Percentiles rank a stretch among this genome's conserved stretches.
phyloP scores from a whole-genome alignment of 2,888 invertebrate genomes.

The Netelia melanura region DNA sequence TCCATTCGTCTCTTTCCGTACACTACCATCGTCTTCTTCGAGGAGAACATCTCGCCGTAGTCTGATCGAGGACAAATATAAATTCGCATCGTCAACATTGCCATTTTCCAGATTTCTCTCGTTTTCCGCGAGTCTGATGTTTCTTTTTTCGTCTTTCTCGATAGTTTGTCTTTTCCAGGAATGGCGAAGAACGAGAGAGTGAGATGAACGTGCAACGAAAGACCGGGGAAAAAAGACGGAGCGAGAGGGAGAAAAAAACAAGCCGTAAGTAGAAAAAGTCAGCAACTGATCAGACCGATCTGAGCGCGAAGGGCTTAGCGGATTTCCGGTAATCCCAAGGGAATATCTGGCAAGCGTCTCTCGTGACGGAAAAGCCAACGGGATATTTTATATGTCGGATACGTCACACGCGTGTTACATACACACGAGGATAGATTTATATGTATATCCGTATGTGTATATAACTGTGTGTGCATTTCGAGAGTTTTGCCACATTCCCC shows the following conservation, averaged over 20 bases:
- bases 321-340: conserved; percentile 80
- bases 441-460: background rate
- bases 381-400: conserved; percentile 52
- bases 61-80: conserved; percentile 77
- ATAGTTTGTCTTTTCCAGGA: background rate
- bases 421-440: background rate
- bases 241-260: conserved; percentile 34
- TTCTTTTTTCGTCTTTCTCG: conserved; percentile 35
- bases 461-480: conserved; percentile 10
- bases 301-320: conserved; percentile 79
- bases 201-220: conserved; percentile 5
- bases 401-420: conserved; percentile 46
- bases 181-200: background rate
- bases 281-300: conserved; percentile 73
- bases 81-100: conserved; percentile 76
- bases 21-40: conserved; percentile 31
- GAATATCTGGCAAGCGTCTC: conserved; percentile 78
- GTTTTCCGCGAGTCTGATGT: conserved; percentile 47
- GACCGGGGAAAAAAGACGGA: conserved; percentile 25
- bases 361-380: conserved; percentile 69
- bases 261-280: conserved; percentile 58
- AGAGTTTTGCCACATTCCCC: background rate
- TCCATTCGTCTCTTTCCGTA: conserved; percentile 7
- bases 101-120: conserved; percentile 55
- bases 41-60: conserved; percentile 57